Evolutionary conservation across 2,113 vertebrate genomes (phyloP), one percentile per base, ranked within the genome.

Genomic region (Pitta sordida): DNA sequence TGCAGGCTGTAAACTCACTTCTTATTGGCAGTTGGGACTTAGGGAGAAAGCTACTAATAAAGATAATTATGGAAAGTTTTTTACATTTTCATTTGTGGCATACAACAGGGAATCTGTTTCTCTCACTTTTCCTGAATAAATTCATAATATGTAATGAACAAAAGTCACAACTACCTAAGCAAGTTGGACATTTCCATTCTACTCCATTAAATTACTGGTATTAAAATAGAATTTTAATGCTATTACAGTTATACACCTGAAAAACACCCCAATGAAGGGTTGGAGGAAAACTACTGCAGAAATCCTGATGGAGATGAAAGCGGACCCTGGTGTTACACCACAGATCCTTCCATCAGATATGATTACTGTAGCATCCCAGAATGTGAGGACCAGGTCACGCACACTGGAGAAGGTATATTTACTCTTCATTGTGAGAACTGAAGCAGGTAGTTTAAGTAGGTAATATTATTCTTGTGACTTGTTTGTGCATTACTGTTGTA

Each of bases 261-360:
- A 6, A 95, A 30, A 7, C 0, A 76, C 60, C 98, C 98, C 16
- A 32, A 0, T 1, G 93, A 78, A 9, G 98, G 97, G 5, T 64
- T 99, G 36, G 98, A 99, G 5, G 95, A 90, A 63, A 99, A 99
- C 96, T 98, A 98, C 96, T 99, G 99, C 70, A 98, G 99, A 93
- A 99, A 99, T 86, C 99, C 99, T 2, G 99, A 99, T 97, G 95
- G 63, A 1, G 99, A 99, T 58, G 89, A 62, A 37, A 29, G 9
- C 0, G 98, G 97, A 86, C 99, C 99, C 39, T 99, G 99, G 99
- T 99, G 99, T 78, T 99, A 99, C 94, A 99, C 99, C 26, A 98
- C 96, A 2, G 97, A 99, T 83, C 69, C 97, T 0, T 18, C 62
- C 0, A 78, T 41, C 10, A 98, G 99, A 94, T 99, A 88, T 96